Percentiles rank a stretch among this genome's conserved stretches.
phyloP scores from a whole-genome alignment of 2,113 vertebrate species.

The Grantiella picta region DNA sequence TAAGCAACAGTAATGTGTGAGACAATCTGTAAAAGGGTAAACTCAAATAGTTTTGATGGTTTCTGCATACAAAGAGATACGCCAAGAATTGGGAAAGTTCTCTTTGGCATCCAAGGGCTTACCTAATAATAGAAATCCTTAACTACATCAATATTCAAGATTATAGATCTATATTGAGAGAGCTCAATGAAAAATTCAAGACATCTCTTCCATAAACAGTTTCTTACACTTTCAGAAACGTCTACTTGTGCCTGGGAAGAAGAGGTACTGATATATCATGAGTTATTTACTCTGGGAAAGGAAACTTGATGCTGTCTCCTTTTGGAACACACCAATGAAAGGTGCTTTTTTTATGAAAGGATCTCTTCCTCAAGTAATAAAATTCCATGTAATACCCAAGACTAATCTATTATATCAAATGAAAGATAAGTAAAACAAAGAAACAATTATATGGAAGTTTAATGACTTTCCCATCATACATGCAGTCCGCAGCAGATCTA shows the following conservation, averaged over 20 bases:
- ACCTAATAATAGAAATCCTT: neutral
- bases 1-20: neutral
- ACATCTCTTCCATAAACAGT: slow-evolving; percentile 14
- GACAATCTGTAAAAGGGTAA: neutral
- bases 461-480: neutral
- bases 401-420: neutral
- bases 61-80: neutral
- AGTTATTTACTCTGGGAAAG: slow-evolving; percentile 6
- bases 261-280: neutral
- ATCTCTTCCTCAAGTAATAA: neutral
- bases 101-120: neutral
- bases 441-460: neutral
- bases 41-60: neutral
- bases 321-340: neutral
- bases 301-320: neutral
- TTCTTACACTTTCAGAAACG: slow-evolving; percentile 15
- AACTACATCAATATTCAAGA: slow-evolving; percentile 1
- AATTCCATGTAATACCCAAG: neutral
- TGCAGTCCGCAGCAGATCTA: neutral
- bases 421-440: neutral
- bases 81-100: neutral
- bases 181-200: slow-evolving; percentile 19
- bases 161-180: neutral
- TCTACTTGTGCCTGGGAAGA: neutral
- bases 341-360: neutral